Evolutionary conservation across 1,140 invertebrate species (phyloP), one percentile per base, ranked within the genome.

Genomic region (Ephestia elutella): DNA sequence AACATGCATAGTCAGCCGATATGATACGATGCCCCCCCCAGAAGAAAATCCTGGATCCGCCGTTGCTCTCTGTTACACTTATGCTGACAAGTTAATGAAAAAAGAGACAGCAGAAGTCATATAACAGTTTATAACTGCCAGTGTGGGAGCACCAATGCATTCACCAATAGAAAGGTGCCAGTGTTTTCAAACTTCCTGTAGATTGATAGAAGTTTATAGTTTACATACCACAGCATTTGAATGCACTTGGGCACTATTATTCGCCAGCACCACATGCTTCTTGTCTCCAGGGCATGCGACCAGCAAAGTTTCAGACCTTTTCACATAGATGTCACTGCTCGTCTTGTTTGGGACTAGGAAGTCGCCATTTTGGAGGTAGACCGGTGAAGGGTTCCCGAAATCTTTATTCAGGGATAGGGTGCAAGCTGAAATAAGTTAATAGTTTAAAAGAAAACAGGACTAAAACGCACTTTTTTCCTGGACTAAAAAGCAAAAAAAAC

Each of bases 201-300:
- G 21, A 25, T 25, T 25, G 7, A 11, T 57, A 49, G 20, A n/a
- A 25, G 15, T 25, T 49, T 57, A 50, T 3, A 15, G 2, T 15
- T 15, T 15, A 25, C 72, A 60, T 63, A 80, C 79, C 51, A 82
- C 28, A 20, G 54, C 48, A 35, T 77, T 50, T 17, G 62, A 58
- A 28, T 60, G 53, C 21, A n/a, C n/a, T n/a, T n/a, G n/a, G 4
- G 71, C 73, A 0, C 59, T 75, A n/a, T 65, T 18, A 17, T 74
- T 77, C 2, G 62, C 68, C 5, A 83, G 56, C 7, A 81, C 56
- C 3, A 86, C 19, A 49, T 57, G 65, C 32, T 70, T 64, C 15
- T 59, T 73, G 20, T 56, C 38, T 2, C 79, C 79, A 0, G 81
- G 78, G 38, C 81, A 86, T 0, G 74, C 76, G 0, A 79, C 56